Conservation (phyloP, 2,797 vertebrate genomes). For the Lithobates pipiens region DNA sequence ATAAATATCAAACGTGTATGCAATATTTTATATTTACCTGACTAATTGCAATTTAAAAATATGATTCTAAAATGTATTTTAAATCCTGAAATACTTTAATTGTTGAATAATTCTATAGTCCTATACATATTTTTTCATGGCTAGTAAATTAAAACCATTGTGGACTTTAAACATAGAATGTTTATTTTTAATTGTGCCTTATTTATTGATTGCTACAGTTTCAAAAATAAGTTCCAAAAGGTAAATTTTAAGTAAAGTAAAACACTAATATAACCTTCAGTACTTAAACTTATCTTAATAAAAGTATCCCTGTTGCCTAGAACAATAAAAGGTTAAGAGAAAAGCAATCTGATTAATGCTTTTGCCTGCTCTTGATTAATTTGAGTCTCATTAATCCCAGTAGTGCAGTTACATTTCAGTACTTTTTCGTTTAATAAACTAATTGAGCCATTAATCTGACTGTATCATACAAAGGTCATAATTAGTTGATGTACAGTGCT, state of each 20-base stretch:
- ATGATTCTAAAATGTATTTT: no score
- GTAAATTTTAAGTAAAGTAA: constrained; percentile 10
- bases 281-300: constrained; percentile 5
- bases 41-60: no score
- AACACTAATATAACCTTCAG: constrained; percentile 41
- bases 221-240: not conserved
- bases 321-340: constrained; percentile 54
- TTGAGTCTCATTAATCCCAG: constrained; percentile 57
- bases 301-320: not conserved
- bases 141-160: not conserved
- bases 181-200: not conserved
- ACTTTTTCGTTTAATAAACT: constrained; percentile 56
- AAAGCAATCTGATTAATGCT: constrained; percentile 58
- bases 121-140: no score
- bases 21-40: no score
- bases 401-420: constrained; percentile 41
- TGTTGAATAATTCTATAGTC: no score
- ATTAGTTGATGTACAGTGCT: constrained; percentile 55
- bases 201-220: not conserved
- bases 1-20: no score
- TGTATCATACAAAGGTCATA: constrained; percentile 50
- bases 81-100: no score
- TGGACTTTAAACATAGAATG: no score
- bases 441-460: constrained; percentile 49
- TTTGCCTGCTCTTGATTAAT: constrained; percentile 57